Evolutionary conservation across 1,140 invertebrate genomes (phyloP), one percentile per base, ranked within the genome.

Genomic region (Drosophila chauvacae): DNA sequence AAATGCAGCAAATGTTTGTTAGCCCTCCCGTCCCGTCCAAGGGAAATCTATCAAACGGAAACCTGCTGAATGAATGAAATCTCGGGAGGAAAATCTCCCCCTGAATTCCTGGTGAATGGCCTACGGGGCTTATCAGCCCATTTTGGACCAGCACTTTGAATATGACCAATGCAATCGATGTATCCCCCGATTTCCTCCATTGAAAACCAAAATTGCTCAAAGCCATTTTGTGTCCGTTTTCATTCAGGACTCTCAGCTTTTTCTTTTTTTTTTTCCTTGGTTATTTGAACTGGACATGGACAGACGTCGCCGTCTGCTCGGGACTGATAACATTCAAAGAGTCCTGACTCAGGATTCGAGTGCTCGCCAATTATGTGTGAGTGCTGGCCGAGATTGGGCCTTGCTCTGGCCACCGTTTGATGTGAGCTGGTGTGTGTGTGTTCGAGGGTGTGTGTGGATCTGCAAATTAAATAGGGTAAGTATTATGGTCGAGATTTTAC

Each of bases 81-180:
- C 84, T 80, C 33, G 33, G 48, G 2, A 65, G 35, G 61, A 62
- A 48, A 83, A 84, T 84, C 81, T 84, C 39, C 37, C 69, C 65
- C 28, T 55, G 35, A n/a, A 39, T 26, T n/a, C 7, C 20, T 11
- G 9, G 10, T 41, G 35, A 72, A 60, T 62, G 45, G 78, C 82
- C 78, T 35, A 45, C 47, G 55, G 70, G 55, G 66, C 70, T 73
- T 73, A 72, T 81, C 68, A 55, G 60, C 14, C 68, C 50, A 45
- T 57, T 75, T 75, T 81, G 60, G 85, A 85, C 81, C 85, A 76
- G 81, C 81, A 84, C 82, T 88, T 88, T 88, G 86, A 90, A 90
- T 90, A 85, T 80, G 81, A 37, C 35, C 60, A 80, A 80, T 78
- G 80, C 77, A 76, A 84, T 78, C 71, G 78, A 62, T 61, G 61